Evolutionary conservation across 2,797 vertebrate genomes (phyloP).

Genomic region (Myotis findleyi): DNA sequence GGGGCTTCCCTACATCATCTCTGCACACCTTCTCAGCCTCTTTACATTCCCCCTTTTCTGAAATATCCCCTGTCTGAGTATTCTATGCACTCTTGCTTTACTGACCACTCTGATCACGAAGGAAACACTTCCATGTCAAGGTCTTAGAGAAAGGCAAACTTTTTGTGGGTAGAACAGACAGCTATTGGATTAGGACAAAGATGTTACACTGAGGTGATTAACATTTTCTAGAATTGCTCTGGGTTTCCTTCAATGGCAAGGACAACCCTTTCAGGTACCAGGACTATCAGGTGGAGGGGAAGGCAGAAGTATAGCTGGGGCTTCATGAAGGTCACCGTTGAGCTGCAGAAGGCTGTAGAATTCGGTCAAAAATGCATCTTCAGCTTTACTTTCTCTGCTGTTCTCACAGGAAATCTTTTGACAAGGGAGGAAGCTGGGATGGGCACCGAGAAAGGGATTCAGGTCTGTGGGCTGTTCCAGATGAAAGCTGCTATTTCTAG

Average conservation of each 20-base stretch:
- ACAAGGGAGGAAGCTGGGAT: not conserved
- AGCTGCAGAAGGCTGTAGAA: not conserved
- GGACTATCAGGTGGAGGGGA: not conserved
- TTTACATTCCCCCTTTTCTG: not conserved
- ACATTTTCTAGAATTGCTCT: not conserved
- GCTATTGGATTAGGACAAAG: not conserved
- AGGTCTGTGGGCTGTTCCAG: not conserved
- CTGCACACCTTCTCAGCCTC: not conserved
- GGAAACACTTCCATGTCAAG: not conserved
- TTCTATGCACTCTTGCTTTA: not conserved
- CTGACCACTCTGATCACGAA: not conserved
- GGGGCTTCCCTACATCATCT: not conserved
- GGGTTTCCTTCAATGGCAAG: not conserved
- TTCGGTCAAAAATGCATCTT: not conserved
- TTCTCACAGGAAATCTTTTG: not conserved
- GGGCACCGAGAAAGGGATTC: not conserved
- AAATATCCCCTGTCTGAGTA: not conserved
- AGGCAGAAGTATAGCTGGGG: not conserved
- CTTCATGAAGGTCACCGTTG: not conserved
- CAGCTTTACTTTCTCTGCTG: not conserved
- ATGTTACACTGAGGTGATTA: not conserved
- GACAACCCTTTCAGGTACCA: not conserved
- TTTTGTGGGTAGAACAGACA: not conserved
- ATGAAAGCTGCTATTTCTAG: constrained; percentile 59
- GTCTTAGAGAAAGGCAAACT: not conserved